Conservation (phyloP, 2,113 vertebrate species). For the Pampusana beccarii region DNA sequence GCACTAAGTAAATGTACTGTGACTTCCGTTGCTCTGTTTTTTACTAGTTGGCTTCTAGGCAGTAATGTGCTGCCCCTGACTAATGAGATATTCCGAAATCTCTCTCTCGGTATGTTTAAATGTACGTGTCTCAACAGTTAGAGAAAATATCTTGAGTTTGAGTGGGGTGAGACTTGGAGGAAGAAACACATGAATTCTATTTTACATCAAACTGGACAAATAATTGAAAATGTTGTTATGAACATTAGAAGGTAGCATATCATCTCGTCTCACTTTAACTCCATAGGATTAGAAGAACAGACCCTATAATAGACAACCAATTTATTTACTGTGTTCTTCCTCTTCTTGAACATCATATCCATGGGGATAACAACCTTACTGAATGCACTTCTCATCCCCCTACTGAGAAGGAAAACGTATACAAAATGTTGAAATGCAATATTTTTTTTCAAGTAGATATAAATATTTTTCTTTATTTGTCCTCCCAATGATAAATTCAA, state of each 20-base stretch:
- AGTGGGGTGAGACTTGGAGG: not conserved
- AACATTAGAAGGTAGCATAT: not conserved
- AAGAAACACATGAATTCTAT: not conserved
- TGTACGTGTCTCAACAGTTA: not conserved
- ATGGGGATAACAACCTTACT: not conserved
- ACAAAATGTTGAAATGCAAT: not conserved
- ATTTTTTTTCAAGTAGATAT: not conserved
- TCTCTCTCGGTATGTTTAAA: not conserved
- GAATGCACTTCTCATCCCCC: not conserved
- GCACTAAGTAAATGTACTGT: not conserved
- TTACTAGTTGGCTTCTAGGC: not conserved
- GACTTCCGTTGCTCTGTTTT: not conserved
- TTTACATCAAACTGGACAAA: not conserved
- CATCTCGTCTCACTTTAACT: not conserved
- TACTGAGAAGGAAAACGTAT: not conserved
- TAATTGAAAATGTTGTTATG: not conserved
- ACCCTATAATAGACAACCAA: not conserved
- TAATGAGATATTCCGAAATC: not conserved
- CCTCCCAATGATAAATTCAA: not conserved
- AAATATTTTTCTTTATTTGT: not conserved
- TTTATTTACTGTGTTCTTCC: not conserved
- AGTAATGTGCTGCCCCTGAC: not conserved
- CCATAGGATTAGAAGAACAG: not conserved
- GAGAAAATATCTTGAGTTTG: not conserved
- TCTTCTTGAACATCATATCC: not conserved